Evolutionary conservation across 1,140 invertebrate genomes (phyloP), one percentile per base, ranked within the genome.

Genomic region (Psilanteris sp.): DNA sequence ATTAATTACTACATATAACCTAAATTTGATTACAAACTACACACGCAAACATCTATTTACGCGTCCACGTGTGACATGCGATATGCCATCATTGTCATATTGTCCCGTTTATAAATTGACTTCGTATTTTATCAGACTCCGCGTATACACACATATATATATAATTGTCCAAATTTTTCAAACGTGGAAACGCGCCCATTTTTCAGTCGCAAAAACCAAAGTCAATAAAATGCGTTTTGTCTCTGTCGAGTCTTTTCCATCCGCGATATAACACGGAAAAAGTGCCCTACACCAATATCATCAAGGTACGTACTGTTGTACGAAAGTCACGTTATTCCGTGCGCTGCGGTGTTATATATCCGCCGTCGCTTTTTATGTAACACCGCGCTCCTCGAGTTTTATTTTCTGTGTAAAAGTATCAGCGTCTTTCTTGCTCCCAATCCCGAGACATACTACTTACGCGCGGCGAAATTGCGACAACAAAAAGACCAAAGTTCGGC

Each of bases 401-500:
- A 44, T 68, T 72, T 24, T 72, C 11, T 48, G 27, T 55, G 34
- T 39, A 50, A 24, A 55, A 29, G 11, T 66, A 6, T 10, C 7
- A 3, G 11, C 34, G 24, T 41, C 36, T 39, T 24, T 54, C 55
- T 59, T 4, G 20, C 15, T 43, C 44, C 54, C 34, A 59, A 44
- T 46, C 46, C 24, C 24, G 32, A 46, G n/a, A n/a, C n/a, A n/a
- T 26, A 29, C 29, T 44, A 62, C 48, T 55, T 48, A 46, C 48
- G 26, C 52, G 50, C 61, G 36, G 15, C 46, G 46, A 70, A 70
- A 70, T 57, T 61, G 54, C 36, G 27, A 59, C 14, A 22, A 71
- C 67, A 68, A 57, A 70, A 76, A 54, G 55, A 4, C n/a, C 36
- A 68, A 75, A 61, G 32, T 62, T 68, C 22, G 37, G 27, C 24